phyloP scores from a whole-genome alignment of 2,888 invertebrate genomes.

The Lypha dubia region DNA sequence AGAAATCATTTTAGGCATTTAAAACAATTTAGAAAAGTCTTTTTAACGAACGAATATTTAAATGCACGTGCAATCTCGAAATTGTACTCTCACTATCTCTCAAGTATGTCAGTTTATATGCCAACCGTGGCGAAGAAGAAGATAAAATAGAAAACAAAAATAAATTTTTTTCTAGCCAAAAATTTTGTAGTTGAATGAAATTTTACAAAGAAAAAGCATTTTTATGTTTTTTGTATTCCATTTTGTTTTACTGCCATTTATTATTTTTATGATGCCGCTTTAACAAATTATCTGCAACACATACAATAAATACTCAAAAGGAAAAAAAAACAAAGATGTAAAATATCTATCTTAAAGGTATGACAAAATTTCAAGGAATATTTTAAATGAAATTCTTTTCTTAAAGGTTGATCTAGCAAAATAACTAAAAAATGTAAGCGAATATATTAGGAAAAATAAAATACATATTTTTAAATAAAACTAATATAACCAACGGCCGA shows the following conservation, averaged over 20 bases:
- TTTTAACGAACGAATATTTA: background rate
- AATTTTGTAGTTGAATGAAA: conserved; percentile 17
- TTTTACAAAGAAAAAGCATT: background rate
- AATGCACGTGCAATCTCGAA: background rate
- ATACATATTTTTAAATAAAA: no score
- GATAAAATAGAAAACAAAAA: conserved; percentile 7
- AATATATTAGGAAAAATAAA: no score
- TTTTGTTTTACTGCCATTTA: conserved; percentile 77
- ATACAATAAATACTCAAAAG: conserved; percentile 38
- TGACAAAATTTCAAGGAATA: conserved; percentile 7
- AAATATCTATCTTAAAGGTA: conserved; percentile 5
- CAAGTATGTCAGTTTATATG: background rate
- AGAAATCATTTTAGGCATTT: conserved; percentile 8
- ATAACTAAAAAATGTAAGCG: no score
- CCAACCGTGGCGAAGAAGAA: conserved; percentile 35
- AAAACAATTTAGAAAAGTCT: conserved; percentile 13
- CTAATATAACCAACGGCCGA: no score
- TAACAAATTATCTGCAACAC: conserved; percentile 80
- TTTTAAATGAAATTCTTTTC: no score
- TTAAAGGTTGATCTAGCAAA: no score
- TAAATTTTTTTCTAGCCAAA: conserved; percentile 33
- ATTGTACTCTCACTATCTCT: background rate
- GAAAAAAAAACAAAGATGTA: conserved; percentile 16
- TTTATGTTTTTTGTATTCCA: conserved; percentile 5
- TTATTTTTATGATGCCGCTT: conserved; percentile 79